These are phyloP conservation scores for Drosophila equinoxialis DNA, from an alignment of 1,140 invertebrate genomes.

Conservation along the genomic window DNA sequence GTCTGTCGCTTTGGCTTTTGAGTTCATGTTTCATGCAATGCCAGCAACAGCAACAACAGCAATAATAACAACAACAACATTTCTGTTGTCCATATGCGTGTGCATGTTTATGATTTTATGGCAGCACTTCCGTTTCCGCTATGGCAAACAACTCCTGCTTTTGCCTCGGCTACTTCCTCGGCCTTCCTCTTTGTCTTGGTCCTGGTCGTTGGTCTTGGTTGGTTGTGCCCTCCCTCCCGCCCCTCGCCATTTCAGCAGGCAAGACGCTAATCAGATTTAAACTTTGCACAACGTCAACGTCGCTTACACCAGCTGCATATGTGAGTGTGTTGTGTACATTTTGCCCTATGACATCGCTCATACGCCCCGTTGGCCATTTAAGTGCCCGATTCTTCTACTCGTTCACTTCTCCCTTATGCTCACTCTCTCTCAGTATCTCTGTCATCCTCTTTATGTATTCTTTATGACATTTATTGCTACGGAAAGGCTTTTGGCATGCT, in stretches of 20 bases:
- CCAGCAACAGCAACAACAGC: conserved; percentile 26
- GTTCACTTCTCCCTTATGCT: background rate
- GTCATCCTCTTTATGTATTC: background rate
- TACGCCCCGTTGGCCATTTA: conserved; percentile 76
- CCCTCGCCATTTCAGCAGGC: conserved; percentile 23
- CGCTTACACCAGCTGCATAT: conserved; percentile 58
- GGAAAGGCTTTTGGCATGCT: conserved; percentile 76
- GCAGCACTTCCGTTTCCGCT: conserved; percentile 79
- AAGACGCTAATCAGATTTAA: conserved; percentile 78
- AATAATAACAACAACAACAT: conserved; percentile 38
- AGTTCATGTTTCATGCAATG: conserved; percentile 75
- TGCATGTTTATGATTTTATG: conserved; percentile 82
- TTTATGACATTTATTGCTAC: conserved; percentile 79
- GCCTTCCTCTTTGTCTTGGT: background rate
- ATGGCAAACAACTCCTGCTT: conserved; percentile 45
- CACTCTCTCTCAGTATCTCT: background rate
- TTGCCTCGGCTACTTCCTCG: background rate
- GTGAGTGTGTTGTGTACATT: conserved; percentile 33
- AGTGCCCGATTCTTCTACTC: conserved; percentile 46
- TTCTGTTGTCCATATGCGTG: conserved; percentile 64
- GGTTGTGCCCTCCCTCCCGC: background rate
- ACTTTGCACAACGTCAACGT: conserved; percentile 78
- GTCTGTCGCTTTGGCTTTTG: conserved; percentile 58
- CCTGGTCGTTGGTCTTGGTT: background rate
- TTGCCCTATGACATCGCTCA: conserved; percentile 74